These are phyloP conservation scores for Agonopterix alstromeriana DNA, from an alignment of 2,888 invertebrate species.

Conservation along the genomic window DNA sequence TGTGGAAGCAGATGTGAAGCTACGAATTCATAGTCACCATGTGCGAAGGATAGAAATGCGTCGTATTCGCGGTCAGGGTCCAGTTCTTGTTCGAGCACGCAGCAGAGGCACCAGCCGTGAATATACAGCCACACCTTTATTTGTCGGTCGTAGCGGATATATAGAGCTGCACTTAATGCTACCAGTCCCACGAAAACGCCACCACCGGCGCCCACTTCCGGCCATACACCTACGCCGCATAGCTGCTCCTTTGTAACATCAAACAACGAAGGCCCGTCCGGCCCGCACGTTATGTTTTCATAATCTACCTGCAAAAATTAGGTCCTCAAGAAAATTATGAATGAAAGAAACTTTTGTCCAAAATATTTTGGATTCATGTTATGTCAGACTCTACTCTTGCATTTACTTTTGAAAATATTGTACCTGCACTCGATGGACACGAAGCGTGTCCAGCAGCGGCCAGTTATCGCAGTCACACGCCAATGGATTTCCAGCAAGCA, in stretches of 20 bases:
- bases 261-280: constrained; percentile 6
- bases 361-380: background rate
- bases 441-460: constrained; percentile 1
- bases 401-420: background rate
- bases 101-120: constrained; percentile 9
- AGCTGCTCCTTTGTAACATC: constrained; percentile 12
- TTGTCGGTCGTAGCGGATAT: constrained; percentile 16
- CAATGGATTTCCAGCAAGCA: constrained; percentile 18
- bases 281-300: constrained; percentile 9
- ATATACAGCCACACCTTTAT: constrained; percentile 18
- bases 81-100: constrained; percentile 13
- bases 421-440: background rate
- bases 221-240: constrained; percentile 17
- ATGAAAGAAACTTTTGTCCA: too few species aligned
- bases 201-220: constrained; percentile 1
- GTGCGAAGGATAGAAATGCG: constrained; percentile 88
- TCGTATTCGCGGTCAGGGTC: constrained; percentile 74
- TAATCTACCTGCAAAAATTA: constrained; percentile 14
- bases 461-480: constrained; percentile 17
- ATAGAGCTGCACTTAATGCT: background rate
- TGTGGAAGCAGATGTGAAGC: constrained; percentile 79
- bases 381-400: background rate
- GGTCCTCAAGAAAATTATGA: background rate
- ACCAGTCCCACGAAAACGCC: constrained; percentile 11
- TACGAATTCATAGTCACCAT: constrained; percentile 84